Conservation (phyloP, 2,113 vertebrate species). For the Natator depressus region DNA sequence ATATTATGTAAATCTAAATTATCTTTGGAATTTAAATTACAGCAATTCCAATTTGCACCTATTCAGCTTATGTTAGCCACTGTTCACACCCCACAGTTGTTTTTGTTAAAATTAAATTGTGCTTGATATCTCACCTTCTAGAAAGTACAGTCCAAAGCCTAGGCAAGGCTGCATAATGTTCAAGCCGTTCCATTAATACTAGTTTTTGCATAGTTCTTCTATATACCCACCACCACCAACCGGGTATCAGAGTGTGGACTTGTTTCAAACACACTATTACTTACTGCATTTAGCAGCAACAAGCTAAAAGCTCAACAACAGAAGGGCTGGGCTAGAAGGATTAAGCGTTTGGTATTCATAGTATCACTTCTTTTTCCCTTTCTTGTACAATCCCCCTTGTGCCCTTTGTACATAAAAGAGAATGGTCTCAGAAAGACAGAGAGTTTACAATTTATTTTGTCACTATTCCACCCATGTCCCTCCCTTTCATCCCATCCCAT, state of each 20-base stretch:
- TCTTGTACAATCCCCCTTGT: neutral
- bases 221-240: neutral
- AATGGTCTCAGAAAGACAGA: neutral
- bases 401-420: neutral
- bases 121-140: neutral
- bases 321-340: neutral
- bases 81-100: neutral
- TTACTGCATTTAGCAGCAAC: neutral
- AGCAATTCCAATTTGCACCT: neutral
- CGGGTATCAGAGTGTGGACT: neutral
- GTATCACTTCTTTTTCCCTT: neutral
- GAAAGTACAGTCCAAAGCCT: neutral
- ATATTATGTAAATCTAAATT: conserved; percentile 28
- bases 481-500: neutral
- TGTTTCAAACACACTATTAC: neutral
- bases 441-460: neutral
- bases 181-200: neutral
- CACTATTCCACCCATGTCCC: neutral
- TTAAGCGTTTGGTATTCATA: neutral
- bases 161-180: neutral
- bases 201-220: neutral
- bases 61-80: neutral
- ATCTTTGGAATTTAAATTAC: conserved; percentile 16
- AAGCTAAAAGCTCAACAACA: neutral
- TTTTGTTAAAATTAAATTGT: neutral